phyloP scores from a whole-genome alignment of 1,140 invertebrate species.

The Drosophila busckii region DNA sequence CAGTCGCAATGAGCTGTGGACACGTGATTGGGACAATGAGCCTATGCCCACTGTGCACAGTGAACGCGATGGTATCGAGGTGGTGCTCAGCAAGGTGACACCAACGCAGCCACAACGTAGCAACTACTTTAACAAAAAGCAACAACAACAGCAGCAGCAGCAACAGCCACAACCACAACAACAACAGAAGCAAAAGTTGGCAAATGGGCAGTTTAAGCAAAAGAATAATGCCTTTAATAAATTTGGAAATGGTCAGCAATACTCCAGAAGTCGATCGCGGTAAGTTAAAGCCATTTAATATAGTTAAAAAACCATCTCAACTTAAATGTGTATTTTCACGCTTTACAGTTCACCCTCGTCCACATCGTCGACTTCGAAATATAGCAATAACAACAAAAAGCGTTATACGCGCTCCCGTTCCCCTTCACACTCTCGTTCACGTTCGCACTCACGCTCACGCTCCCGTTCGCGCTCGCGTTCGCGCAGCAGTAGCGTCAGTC shows the following conservation, averaged over 20 bases:
- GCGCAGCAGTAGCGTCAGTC: slow-evolving; percentile 54
- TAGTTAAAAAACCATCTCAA: not conserved
- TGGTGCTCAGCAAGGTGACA: slow-evolving; percentile 49
- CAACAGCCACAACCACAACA: slow-evolving; percentile 26
- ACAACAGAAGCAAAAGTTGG: slow-evolving; percentile 29
- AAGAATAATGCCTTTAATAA: slow-evolving; percentile 56
- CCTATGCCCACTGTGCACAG: slow-evolving; percentile 91
- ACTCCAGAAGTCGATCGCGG: slow-evolving; percentile 70
- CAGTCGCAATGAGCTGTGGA: slow-evolving; percentile 90
- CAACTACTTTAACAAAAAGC: slow-evolving; percentile 59
- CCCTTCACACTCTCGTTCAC: no score
- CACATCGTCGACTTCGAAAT: slow-evolving; percentile 59
- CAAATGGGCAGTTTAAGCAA: slow-evolving; percentile 48
- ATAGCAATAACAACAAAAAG: slow-evolving; percentile 48
- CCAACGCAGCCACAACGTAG: slow-evolving; percentile 48
- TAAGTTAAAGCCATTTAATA: slow-evolving; percentile 28
- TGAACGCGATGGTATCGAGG: slow-evolving; percentile 84
- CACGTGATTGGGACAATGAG: slow-evolving; percentile 95
- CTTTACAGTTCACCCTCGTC: slow-evolving; percentile 45
- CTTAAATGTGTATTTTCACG: not conserved
- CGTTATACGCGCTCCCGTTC: slow-evolving; percentile 63
- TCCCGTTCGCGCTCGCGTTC: slow-evolving; percentile 49
- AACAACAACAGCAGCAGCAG: slow-evolving; percentile 45
- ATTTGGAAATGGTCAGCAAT: slow-evolving; percentile 31
- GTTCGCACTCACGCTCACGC: slow-evolving; percentile 33